Evolutionary conservation across 2,888 invertebrate species (phyloP), one percentile per base, ranked within the genome.

Genomic region (Acrobasis consociella): DNA sequence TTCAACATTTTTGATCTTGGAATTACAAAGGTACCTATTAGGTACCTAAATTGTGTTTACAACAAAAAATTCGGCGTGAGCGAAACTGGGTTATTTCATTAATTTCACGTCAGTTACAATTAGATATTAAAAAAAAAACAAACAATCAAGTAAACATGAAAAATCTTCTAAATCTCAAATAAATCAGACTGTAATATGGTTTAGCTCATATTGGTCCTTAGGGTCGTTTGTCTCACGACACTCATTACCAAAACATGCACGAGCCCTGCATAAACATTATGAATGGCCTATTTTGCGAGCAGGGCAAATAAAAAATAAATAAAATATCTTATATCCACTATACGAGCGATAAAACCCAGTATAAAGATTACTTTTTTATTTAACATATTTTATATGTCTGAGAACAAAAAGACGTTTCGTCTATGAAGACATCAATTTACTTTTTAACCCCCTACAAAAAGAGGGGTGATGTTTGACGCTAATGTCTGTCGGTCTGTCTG

Each of bases 171-270:
- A 46, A 11, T 46, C 46, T 46, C 5, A 46, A 46, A 10, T 13
- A 37, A 52, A 31, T 52, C n/a, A n/a, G 13, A 31, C 31, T 31
- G 31, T 52, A 39, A 38, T 16, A 39, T 17, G 16, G 10, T 55
- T 55, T 10, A 39, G 15, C 16, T 39, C 0, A 39, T 16, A n/a
- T 38, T 9, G 55, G 39, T 55, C 39, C 39, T 55, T 55, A 5
- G 38, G 8, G 56, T 8, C 42, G 7, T 42, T 56, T 56, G 5
- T 16, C 22, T 56, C 22, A 17, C 56, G 22, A 56, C 42, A 17
- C 13, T 17, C 42, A 56, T 56, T 56, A 56, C 56, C 42, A 56
- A 56, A 56, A 46, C 56, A 56, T 17, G 22, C 56, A 42, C 56
- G 56, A 11, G 2, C 42, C 17, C 17, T 16, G 42, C 22, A 56